phyloP scores from a whole-genome alignment of 92 coral and sea anemone genomes.

The Parazoanthus darwini region DNA sequence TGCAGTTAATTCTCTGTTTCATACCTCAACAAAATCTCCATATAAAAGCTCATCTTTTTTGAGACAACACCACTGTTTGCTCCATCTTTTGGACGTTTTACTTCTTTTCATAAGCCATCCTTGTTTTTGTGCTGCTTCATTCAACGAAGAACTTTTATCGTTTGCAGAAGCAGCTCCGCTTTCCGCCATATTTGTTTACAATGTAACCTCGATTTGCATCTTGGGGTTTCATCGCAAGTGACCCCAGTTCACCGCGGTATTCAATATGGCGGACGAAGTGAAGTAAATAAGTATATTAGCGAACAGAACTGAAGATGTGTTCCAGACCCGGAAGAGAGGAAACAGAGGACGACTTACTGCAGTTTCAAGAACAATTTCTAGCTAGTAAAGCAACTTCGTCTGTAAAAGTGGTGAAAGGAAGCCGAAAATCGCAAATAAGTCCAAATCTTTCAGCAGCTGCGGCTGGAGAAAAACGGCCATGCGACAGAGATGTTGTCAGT shows the following conservation, averaged over 20 bases:
- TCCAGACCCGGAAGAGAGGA: slow-evolving; percentile 85
- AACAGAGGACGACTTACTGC: slow-evolving; percentile 84
- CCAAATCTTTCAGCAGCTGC: neutral
- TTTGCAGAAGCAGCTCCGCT: slow-evolving; percentile 46
- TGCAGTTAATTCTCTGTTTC: neutral
- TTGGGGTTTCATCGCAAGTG: neutral
- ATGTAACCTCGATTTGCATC: slow-evolving; percentile 5
- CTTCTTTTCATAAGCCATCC: slow-evolving; percentile 92
- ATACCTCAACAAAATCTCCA: slow-evolving; percentile 82
- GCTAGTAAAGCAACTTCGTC: slow-evolving; percentile 69
- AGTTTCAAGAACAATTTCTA: slow-evolving; percentile 79
- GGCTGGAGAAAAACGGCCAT: slow-evolving; percentile 44
- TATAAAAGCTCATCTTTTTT: slow-evolving; percentile 82
- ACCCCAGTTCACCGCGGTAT: slow-evolving; percentile 7
- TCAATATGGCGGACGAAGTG: slow-evolving; percentile 46
- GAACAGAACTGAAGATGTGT: slow-evolving; percentile 55
- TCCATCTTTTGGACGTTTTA: slow-evolving; percentile 84
- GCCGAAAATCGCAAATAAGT: slow-evolving; percentile 22
- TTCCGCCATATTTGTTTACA: slow-evolving; percentile 85
- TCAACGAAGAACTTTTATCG: slow-evolving; percentile 36
- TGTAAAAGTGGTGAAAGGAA: slow-evolving; percentile 66
- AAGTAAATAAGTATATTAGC: neutral
- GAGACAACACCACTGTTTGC: slow-evolving; percentile 83
- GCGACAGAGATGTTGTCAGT: slow-evolving; percentile 82
- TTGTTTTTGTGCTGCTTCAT: slow-evolving; percentile 62